These are phyloP conservation scores for Azemiops feae DNA, from an alignment of 2,113 vertebrate genomes.

Conservation along the genomic window DNA sequence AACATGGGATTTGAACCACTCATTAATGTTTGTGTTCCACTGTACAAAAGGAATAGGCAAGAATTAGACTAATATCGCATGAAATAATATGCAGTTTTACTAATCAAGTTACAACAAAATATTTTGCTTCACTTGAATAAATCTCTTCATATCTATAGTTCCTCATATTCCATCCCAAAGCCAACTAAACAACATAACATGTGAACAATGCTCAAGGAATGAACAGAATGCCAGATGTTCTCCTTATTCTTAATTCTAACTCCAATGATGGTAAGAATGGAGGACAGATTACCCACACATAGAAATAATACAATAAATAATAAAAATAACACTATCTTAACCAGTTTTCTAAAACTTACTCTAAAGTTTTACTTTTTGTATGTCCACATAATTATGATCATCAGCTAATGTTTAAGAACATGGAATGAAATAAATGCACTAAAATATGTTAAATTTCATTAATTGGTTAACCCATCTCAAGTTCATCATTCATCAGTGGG, in stretches of 20 bases:
- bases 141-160: neutral
- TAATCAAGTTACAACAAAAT: neutral
- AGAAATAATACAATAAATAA: neutral
- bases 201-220: neutral
- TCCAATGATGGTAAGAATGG: neutral
- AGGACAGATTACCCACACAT: neutral
- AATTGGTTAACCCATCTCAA: neutral
- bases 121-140: neutral
- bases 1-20: constrained; percentile 89
- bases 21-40: constrained; percentile 94
- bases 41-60: constrained; percentile 72
- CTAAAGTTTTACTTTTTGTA: neutral
- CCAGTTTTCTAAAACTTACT: neutral
- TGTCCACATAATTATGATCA: neutral
- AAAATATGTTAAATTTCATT: neutral
- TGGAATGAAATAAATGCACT: neutral
- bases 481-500: neutral
- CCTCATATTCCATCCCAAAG: neutral
- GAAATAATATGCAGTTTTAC: neutral
- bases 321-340: neutral
- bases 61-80: constrained; percentile 53
- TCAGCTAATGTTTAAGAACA: neutral
- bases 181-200: neutral
- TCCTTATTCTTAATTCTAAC: neutral
- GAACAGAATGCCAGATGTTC: neutral